A percentile compares a stretch with the other conserved stretches of the same genome.
phyloP scores from a whole-genome alignment of 2,113 vertebrate genomes.

The Silurus meridionalis region DNA sequence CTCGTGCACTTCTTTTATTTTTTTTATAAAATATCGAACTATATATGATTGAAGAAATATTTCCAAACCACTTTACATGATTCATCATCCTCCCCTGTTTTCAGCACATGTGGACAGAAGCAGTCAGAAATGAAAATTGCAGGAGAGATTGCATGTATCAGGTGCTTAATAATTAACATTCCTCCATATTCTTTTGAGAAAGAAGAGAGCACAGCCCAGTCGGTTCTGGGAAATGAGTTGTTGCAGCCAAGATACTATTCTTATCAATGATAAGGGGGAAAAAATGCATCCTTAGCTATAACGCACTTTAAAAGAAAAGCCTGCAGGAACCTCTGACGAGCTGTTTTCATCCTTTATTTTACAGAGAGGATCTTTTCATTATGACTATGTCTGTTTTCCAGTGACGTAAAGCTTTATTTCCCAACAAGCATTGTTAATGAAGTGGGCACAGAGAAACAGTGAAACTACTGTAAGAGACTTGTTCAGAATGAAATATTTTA shows the following conservation, averaged over 20 bases:
- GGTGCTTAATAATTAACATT: neutral
- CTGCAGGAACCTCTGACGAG: neutral
- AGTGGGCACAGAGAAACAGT: neutral
- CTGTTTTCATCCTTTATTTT: neutral
- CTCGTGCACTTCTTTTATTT: neutral
- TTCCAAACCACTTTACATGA: neutral
- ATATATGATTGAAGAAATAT: neutral
- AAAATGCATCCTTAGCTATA: neutral
- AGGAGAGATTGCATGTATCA: neutral
- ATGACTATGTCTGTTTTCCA: neutral
- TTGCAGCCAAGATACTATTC: neutral
- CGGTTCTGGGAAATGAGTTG: neutral
- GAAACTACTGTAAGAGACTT: neutral
- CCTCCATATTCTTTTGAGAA: neutral
- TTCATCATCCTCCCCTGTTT: neutral
- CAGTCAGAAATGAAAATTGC: neutral
- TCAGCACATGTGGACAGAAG: neutral
- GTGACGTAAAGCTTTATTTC: neutral
- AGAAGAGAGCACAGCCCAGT: neutral
- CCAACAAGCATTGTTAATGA: neutral
- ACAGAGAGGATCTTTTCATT: neutral
- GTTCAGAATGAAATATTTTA: neutral
- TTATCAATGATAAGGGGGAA: neutral
- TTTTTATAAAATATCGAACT: neutral
- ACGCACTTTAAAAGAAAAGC: neutral